Evolutionary conservation across 2,113 vertebrate species (phyloP).

Genomic region (Rhinoptilus africanus): DNA sequence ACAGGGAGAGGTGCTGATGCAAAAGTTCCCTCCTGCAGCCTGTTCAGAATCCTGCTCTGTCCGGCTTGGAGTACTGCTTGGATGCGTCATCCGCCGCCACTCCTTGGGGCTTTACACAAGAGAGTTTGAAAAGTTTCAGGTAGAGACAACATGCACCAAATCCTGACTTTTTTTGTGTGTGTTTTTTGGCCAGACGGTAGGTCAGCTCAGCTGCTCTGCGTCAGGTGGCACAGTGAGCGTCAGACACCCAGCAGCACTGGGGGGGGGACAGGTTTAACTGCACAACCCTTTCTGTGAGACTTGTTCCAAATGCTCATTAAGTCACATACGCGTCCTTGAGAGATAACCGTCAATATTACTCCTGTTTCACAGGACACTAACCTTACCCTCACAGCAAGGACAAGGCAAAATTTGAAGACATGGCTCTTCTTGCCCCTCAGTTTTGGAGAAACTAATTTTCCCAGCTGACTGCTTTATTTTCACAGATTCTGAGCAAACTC

Average conservation of each 20-base stretch:
- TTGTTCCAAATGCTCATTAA: neutral
- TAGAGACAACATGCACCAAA: neutral
- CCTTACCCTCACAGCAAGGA: neutral
- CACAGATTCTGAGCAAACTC: neutral
- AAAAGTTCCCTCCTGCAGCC: neutral
- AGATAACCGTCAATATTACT: neutral
- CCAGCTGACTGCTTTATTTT: neutral
- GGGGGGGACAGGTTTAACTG: too few relatives aligned
- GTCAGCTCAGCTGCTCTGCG: neutral
- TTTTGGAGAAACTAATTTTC: neutral
- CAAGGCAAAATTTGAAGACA: neutral
- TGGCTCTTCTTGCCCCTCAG: rapidly evolving
- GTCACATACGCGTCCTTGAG: neutral
- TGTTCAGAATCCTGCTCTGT: neutral
- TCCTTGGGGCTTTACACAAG: neutral
- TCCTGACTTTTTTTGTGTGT: rapidly evolving
- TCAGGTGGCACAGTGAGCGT: neutral
- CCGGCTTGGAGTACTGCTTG: rapidly evolving
- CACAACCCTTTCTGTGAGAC: neutral
- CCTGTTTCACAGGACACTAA: neutral
- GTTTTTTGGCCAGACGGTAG: neutral
- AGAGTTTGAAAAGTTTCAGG: neutral
- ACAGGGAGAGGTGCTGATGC: neutral
- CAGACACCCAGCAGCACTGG: rapidly evolving
- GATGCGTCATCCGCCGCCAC: rapidly evolving